Percentiles rank a stretch among this genome's conserved stretches.
phyloP scores from a whole-genome alignment of 2,888 invertebrate genomes.

The Chrysomela aeneicollis region DNA sequence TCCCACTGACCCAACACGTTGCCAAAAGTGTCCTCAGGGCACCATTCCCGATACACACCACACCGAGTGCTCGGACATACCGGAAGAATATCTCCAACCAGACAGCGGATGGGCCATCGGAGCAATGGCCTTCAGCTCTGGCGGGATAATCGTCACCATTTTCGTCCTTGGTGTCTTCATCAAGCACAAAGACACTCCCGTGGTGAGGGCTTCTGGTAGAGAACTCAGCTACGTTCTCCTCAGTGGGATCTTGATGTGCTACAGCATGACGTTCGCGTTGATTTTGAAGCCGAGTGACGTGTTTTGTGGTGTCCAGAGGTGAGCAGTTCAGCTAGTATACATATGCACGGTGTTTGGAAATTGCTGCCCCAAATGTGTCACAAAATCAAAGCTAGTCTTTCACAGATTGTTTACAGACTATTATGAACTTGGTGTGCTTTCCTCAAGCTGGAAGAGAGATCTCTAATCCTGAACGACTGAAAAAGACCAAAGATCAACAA shows the following conservation, averaged over 20 bases:
- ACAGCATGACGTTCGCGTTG: conserved; percentile 90
- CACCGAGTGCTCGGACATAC: conserved; percentile 77
- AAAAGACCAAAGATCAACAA: too few species aligned
- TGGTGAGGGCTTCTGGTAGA: conserved; percentile 93
- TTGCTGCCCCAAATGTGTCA: too few species aligned
- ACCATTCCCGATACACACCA: conserved; percentile 82
- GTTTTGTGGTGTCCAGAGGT: conserved; percentile 91
- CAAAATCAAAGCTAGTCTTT: too few species aligned
- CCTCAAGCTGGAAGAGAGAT: too few species aligned
- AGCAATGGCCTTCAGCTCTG: conserved; percentile 87
- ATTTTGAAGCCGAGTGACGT: conserved; percentile 87
- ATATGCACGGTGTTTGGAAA: too few species aligned
- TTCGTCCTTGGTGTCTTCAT: conserved; percentile 69
- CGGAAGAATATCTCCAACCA: conserved; percentile 81
- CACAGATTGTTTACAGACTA: too few species aligned
- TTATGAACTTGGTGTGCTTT: too few species aligned
- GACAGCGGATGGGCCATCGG: conserved; percentile 93
- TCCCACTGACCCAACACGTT: conserved; percentile 82
- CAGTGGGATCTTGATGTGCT: conserved; percentile 89
- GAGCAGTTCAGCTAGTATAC: conserved; percentile 34
- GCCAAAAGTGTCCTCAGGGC: conserved; percentile 82
- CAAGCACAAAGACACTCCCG: conserved; percentile 87
- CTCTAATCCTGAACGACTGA: too few species aligned
- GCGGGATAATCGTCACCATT: conserved; percentile 75
- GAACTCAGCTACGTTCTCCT: conserved; percentile 91